Percentiles rank a stretch among this genome's conserved stretches.
phyloP scores from a whole-genome alignment of 2,113 vertebrate species.

The Psittacula cyanocephala region DNA sequence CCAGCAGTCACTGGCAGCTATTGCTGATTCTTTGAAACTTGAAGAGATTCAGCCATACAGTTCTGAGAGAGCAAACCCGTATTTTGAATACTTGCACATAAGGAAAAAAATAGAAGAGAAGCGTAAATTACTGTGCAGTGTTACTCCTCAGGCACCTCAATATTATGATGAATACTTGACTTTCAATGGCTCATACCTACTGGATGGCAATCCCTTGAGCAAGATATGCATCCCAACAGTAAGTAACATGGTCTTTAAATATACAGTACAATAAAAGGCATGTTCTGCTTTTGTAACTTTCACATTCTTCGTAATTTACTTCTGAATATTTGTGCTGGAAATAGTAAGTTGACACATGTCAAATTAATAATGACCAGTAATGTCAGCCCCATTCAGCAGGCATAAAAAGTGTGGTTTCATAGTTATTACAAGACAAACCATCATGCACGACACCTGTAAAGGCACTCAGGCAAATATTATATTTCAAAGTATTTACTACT shows the following conservation, averaged over 20 bases:
- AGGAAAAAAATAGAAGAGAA: conserved; percentile 97
- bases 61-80: conserved; percentile 95
- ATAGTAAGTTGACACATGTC: not conserved
- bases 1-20: conserved; percentile 91
- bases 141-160: conserved; percentile 95
- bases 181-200: conserved; percentile 95
- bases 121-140: conserved; percentile 93
- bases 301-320: not conserved
- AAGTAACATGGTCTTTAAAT: conserved; percentile 66
- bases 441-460: not conserved
- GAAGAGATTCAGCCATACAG: conserved; percentile 98
- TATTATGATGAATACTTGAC: conserved; percentile 98
- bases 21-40: conserved; percentile 94
- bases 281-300: not conserved
- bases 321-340: not conserved
- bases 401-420: not conserved
- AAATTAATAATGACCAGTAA: not conserved
- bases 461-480: not conserved
- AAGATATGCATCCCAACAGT: conserved; percentile 98
- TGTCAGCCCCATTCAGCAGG: not conserved
- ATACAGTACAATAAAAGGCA: not conserved
- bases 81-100: conserved; percentile 98
- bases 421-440: not conserved
- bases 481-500: not conserved
- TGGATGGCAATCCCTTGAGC: conserved; percentile 97